Evolutionary conservation across 2,888 invertebrate genomes (phyloP), one percentile per base, ranked within the genome.

Genomic region (Empis livida): DNA sequence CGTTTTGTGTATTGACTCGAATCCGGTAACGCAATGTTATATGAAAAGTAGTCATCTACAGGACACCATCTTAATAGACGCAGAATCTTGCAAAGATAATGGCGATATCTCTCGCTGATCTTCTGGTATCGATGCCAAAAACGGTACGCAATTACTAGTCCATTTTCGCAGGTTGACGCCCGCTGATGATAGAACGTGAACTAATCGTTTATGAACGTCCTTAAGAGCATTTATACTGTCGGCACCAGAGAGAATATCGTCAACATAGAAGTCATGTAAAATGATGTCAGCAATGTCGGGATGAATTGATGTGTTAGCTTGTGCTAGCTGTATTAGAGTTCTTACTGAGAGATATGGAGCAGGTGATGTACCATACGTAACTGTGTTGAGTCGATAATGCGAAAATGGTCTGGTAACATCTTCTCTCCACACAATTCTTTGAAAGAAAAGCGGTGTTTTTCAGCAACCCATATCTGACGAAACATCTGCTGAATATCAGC

Each of bases 401-500:
- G 47, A 38, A 17, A 51, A 20, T 17, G 42, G 23, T 10, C 47
- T 40, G 10, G 13, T 17, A 2, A 43, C n/a, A 10, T 32, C 41
- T 30, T 43, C 39, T 31, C 54, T 45, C 54, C 53, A 55, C 6
- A 53, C 27, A 16, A 51, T 53, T 17, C 52, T 38, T 38, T 55
- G 51, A 48, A 37, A 54, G 14, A 51, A 49, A 3, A n/a, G n/a
- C 40, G 40, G 27, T 54, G 52, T 1, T 46, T 30, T 2, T 51
- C 39, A 10, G 48, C 10, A 0, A 53, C 35, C 53, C 52, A 53
- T 11, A 55, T 53, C 23, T 53, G 53, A 2, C 51, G 49, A 37
- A 54, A 53, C 52, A 54, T 54, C 23, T 55, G 52, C 10, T 50
- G 43, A 8, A 53, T 51, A 32, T 50, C 51, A 1, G 51, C 48